A percentile compares a stretch with the other conserved stretches of the same genome.
phyloP scores from a whole-genome alignment of 1,140 invertebrate species.

The Cydia pomonella region DNA sequence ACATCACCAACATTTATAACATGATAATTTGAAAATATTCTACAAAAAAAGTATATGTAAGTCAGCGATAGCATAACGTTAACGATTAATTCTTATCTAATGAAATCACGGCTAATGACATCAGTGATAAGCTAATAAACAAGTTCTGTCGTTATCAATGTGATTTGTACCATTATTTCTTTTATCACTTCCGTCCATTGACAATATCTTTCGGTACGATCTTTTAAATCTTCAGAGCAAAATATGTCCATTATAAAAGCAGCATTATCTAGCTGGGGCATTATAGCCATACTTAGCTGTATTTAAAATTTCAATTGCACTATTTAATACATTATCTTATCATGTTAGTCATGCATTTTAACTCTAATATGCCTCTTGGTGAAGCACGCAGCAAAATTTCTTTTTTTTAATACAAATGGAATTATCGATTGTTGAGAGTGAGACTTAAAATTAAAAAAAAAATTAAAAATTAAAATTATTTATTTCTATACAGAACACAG shows the following conservation, averaged over 20 bases:
- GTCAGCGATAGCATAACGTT: neutral
- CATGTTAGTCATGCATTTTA: neutral
- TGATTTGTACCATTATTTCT: constrained; percentile 45
- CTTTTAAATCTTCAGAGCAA: neutral
- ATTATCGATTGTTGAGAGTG: too few relatives aligned
- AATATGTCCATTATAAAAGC: neutral
- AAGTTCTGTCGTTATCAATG: constrained; percentile 55
- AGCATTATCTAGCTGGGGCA: neutral
- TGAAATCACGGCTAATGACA: constrained; percentile 60
- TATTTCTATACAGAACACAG: too few relatives aligned
- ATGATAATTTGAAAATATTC: neutral
- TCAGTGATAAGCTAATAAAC: constrained; percentile 55
- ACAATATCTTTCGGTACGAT: constrained; percentile 55
- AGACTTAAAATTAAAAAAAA: too few relatives aligned
- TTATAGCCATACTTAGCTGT: neutral
- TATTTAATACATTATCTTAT: constrained; percentile 6
- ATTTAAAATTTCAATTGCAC: neutral
- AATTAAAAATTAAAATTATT: too few relatives aligned
- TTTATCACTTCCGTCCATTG: constrained; percentile 37
- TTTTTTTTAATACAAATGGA: too few relatives aligned
- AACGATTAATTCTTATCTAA: constrained; percentile 58
- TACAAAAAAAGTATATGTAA: neutral
- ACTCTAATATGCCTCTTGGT: too few relatives aligned
- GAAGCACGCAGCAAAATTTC: too few relatives aligned
- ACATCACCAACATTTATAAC: neutral